Evolutionary conservation across 1,140 invertebrate genomes (phyloP), one percentile per base, ranked within the genome.

Genomic region (Sinella curviseta): DNA sequence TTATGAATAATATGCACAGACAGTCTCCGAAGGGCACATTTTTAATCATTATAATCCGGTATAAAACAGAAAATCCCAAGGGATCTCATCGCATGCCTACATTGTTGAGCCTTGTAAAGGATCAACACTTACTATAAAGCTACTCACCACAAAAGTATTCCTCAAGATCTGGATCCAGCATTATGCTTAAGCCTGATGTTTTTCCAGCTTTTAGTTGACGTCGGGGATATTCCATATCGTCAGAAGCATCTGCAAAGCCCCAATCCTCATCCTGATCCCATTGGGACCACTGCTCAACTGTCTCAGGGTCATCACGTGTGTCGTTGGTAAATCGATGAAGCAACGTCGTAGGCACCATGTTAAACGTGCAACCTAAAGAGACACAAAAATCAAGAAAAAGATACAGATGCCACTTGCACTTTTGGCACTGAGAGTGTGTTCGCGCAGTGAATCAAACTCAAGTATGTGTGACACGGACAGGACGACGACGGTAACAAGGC

Each of bases 311-410:
- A 60, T 60, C 57, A 17, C 57, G 57, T 26, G 57, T n/a, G 24
- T 60, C 57, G 24, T 60, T 60, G 8, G 24, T 60, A 26, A 74
- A 78, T 0, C 24, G 55, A 39, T 80, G 74, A 16, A 82, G 79
- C 16, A 83, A 28, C 0, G 82, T 79, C 36, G 78, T 76, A 1
- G 80, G 75, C 34, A 83, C 78, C 17, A 90, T 90, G 86, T 95
- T 95, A 82, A 95, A 95, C 2, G 92, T 92, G 85, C 93, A 95
- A 84, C 94, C 39, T 48, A 17, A 4, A 48, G 4, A 48, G 4
- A 8, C 39, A 48, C 39, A 48, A 48, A 48, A 48, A 48, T 48
- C 39, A 48, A 17, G 39, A 48, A 48, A 8, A 17, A 48, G 39
- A 48, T 48, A 48, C 39, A 8, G 39, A 4, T 48, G 4, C 4